A percentile compares a stretch with the other conserved stretches of the same genome.
phyloP scores from a whole-genome alignment of 2,797 vertebrate species.

The Dendrocincla fuliginosa region DNA sequence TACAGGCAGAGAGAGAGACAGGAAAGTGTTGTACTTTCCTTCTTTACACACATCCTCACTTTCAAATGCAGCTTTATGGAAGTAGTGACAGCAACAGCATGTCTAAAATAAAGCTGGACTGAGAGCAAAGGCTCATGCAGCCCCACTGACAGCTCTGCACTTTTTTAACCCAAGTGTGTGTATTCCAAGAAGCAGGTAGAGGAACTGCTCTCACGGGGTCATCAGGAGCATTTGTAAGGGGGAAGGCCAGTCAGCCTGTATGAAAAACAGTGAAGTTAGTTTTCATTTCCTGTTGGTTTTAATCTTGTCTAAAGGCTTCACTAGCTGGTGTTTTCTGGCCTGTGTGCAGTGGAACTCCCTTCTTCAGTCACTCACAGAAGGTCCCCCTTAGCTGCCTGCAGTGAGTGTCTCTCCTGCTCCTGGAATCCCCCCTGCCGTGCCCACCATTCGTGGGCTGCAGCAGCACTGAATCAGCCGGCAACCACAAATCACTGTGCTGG shows the following conservation, averaged over 20 bases:
- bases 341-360: not conserved
- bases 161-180: not conserved
- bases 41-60: slow-evolving; percentile 18
- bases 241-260: not conserved
- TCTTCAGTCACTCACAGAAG: not conserved
- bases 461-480: not conserved
- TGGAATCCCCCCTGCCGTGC: not conserved
- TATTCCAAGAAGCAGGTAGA: slow-evolving; percentile 6
- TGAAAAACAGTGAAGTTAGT: slow-evolving; percentile 20
- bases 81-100: not conserved
- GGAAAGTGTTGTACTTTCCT: slow-evolving; percentile 15
- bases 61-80: slow-evolving; percentile 11
- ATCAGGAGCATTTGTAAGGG: not conserved
- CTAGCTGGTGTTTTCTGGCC: slow-evolving; percentile 21
- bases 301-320: slow-evolving; percentile 21
- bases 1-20: slow-evolving; percentile 38
- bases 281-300: slow-evolving; percentile 58
- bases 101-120: slow-evolving; percentile 5
- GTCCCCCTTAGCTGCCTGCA: not conserved
- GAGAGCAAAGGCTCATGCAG: not conserved
- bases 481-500: not conserved
- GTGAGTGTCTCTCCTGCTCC: not conserved
- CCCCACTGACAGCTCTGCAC: not conserved
- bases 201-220: not conserved
- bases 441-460: not conserved